These are phyloP conservation scores for Beris chalybata DNA, from an alignment of 2,888 invertebrate species.

Conservation along the genomic window DNA sequence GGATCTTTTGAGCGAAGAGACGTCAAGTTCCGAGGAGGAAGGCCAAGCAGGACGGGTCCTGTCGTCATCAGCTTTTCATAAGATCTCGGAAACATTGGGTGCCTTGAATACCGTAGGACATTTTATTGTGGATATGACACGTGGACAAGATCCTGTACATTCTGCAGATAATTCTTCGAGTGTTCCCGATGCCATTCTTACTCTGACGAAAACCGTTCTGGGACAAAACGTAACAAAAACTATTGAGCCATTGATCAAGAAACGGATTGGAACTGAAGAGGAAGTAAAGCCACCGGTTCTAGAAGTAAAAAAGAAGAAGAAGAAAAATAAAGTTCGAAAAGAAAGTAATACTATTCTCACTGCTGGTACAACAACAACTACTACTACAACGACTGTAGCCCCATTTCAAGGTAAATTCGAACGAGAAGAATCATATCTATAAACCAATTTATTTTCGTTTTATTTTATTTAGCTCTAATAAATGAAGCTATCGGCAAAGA, in stretches of 20 bases:
- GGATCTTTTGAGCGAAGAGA: conserved; percentile 43
- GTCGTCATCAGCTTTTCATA: conserved; percentile 64
- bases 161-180: conserved; percentile 49
- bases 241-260: conserved; percentile 70
- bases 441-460: not conserved
- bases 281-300: not conserved
- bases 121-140: conserved; percentile 80
- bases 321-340: conserved; percentile 50
- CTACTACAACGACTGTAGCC: conserved; percentile 50
- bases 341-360: conserved; percentile 44
- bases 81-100: conserved; percentile 69
- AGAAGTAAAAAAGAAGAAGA: conserved; percentile 50
- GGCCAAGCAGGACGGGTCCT: conserved; percentile 58
- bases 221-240: conserved; percentile 76
- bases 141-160: conserved; percentile 54
- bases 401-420: conserved; percentile 15
- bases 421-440: not conserved
- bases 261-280: conserved; percentile 49
- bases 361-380: conserved; percentile 48
- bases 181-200: conserved; percentile 74
- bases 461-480: conserved; percentile 6
- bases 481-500: conserved; percentile 56
- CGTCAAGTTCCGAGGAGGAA: conserved; percentile 40
- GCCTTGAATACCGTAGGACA: conserved; percentile 85
- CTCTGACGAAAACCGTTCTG: conserved; percentile 77